phyloP scores from a whole-genome alignment of 1,140 invertebrate species.

The Drosophila littoralis region DNA sequence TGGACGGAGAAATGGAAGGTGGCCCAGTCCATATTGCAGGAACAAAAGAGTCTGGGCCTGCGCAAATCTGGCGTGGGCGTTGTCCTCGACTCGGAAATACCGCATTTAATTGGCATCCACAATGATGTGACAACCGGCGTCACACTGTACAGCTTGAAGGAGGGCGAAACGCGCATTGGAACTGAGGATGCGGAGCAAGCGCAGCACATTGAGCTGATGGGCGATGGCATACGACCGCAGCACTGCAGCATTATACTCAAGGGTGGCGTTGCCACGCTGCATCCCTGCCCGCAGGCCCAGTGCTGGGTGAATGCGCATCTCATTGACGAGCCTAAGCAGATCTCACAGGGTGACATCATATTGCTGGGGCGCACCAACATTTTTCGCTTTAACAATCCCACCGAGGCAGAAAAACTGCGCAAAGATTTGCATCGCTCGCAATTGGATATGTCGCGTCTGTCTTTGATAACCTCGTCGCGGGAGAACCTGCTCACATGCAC shows the following conservation, averaged over 20 bases:
- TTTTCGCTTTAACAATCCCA: constrained; percentile 97
- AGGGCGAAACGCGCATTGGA: constrained; percentile 91
- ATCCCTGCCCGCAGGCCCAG: constrained; percentile 89
- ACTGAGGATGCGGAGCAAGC: constrained; percentile 88
- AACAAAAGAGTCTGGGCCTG: constrained; percentile 93
- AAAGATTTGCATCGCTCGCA: constrained; percentile 88
- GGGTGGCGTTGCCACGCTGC: constrained; percentile 90
- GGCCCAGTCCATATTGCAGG: constrained; percentile 93
- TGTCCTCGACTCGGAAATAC: constrained; percentile 95
- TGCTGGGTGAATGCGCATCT: constrained; percentile 94
- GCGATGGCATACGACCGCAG: constrained; percentile 91
- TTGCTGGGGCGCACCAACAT: constrained; percentile 95
- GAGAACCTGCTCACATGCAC: constrained; percentile 86
- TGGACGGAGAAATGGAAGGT: constrained; percentile 97
- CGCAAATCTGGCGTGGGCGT: constrained; percentile 94
- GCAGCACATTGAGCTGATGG: constrained; percentile 92
- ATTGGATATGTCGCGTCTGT: constrained; percentile 92
- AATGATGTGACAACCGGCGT: constrained; percentile 96
- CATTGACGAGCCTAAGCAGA: constrained; percentile 89
- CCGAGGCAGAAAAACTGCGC: constrained; percentile 93
- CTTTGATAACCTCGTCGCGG: constrained; percentile 91
- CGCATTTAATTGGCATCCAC: constrained; percentile 96
- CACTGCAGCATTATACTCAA: constrained; percentile 92
- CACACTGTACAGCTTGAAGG: constrained; percentile 95
- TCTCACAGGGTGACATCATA: constrained; percentile 92